These are phyloP conservation scores for Valencia hispanica DNA, from an alignment of 2,797 vertebrate genomes.

Conservation along the genomic window DNA sequence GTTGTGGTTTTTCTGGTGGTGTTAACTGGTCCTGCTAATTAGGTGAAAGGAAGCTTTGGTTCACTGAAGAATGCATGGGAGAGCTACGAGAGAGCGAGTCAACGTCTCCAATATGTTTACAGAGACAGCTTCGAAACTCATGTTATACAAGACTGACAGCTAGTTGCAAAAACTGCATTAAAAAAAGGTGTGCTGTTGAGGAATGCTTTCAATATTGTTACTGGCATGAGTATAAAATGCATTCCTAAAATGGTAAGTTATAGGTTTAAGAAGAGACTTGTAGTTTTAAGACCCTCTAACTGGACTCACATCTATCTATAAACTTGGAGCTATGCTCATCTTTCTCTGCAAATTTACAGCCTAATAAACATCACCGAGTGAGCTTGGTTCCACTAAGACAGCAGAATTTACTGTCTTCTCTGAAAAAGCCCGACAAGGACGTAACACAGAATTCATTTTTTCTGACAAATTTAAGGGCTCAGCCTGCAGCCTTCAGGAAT, in stretches of 20 bases:
- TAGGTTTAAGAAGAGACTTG: not conserved
- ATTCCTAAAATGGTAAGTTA: not conserved
- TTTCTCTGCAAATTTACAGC: slow-evolving; percentile 2
- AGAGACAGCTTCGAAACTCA: slow-evolving; percentile 39
- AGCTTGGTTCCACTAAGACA: not conserved
- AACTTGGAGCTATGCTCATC: not conserved
- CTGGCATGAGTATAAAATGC: not conserved
- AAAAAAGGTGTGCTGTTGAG: not conserved
- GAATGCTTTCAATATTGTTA: not conserved
- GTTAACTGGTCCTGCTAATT: slow-evolving; percentile 45
- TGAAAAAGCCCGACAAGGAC: not conserved
- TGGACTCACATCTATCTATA: not conserved
- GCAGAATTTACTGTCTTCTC: slow-evolving; percentile 14
- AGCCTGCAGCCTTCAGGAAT: slow-evolving; percentile 1
- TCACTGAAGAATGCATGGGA: slow-evolving; percentile 14
- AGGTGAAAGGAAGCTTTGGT: slow-evolving; percentile 48
- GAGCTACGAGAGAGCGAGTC: not conserved
- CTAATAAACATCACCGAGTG: slow-evolving; percentile 13
- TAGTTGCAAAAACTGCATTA: not conserved
- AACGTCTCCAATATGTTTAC: slow-evolving; percentile 31
- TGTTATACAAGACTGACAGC: slow-evolving; percentile 4
- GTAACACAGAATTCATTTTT: not conserved
- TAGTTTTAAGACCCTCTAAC: not conserved
- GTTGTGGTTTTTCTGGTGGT: slow-evolving; percentile 31
- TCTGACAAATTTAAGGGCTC: not conserved